Conservation (phyloP, 2,113 vertebrate genomes). For the Meriones unguiculatus region DNA sequence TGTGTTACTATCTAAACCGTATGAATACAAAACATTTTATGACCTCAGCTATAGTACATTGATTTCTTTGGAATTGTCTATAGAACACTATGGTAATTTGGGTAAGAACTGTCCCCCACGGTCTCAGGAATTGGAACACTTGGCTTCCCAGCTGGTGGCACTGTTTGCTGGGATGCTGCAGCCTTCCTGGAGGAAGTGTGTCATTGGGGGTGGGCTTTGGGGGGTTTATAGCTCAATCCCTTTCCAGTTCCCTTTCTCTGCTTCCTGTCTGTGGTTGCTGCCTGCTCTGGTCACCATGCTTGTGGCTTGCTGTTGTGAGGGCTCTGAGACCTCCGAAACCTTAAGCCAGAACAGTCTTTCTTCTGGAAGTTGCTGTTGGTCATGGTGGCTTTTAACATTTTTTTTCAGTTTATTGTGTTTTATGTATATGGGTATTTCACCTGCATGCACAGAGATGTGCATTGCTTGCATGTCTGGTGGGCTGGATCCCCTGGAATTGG, state of each 20-base stretch:
- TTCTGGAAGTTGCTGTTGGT: background rate
- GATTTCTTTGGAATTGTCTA: background rate
- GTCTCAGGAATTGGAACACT: background rate
- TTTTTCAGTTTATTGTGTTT: background rate
- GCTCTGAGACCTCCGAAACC: background rate
- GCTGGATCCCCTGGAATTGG: background rate
- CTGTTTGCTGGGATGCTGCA: background rate
- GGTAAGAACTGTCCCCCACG: background rate
- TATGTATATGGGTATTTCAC: background rate
- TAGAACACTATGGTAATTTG: background rate
- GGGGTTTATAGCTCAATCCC: background rate
- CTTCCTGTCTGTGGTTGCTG: background rate
- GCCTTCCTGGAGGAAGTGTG: background rate
- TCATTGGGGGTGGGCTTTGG: background rate
- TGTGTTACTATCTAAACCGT: constrained; percentile 2
- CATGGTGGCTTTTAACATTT: background rate
- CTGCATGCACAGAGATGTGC: background rate
- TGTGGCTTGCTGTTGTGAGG: background rate
- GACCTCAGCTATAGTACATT: background rate
- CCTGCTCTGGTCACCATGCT: background rate
- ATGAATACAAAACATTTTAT: constrained; percentile 35
- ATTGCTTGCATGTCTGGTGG: background rate
- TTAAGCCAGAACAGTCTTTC: background rate
- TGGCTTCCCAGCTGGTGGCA: background rate
- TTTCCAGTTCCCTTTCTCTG: background rate